phyloP scores from a whole-genome alignment of 1,140 invertebrate species.

The Micrasema minimum region DNA sequence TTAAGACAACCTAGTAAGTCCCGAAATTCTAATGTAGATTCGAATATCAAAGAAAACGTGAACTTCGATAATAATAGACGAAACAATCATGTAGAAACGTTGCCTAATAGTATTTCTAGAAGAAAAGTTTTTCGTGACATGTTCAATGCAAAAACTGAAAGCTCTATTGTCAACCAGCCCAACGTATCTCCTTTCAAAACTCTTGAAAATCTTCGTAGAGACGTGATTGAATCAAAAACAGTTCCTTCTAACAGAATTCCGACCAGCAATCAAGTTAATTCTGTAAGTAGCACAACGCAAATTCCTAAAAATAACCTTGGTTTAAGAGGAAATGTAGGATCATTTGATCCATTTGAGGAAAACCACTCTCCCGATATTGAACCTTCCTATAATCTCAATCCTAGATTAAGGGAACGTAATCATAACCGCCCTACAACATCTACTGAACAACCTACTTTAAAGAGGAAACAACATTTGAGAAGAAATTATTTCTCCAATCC shows the following conservation, averaged over 20 bases:
- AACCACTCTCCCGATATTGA: slow-evolving; percentile 24
- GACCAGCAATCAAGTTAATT: slow-evolving; percentile 34
- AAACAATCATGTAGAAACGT: slow-evolving; percentile 47
- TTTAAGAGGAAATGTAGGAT: slow-evolving; percentile 29
- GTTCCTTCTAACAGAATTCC: slow-evolving; percentile 35
- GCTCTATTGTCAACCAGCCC: slow-evolving; percentile 52
- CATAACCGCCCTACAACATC: slow-evolving; percentile 30
- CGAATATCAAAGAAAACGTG: slow-evolving; percentile 25
- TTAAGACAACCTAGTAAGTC: slow-evolving; percentile 40
- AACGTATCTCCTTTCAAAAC: slow-evolving; percentile 60
- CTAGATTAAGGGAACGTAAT: slow-evolving; percentile 9
- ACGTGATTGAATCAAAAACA: slow-evolving; percentile 37
- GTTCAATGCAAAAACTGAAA: slow-evolving; percentile 46
- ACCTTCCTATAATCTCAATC: neutral
- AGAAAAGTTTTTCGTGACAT: slow-evolving; percentile 44
- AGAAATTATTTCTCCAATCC: slow-evolving; percentile 33
- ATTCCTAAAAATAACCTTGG: slow-evolving; percentile 33
- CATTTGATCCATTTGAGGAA: slow-evolving; percentile 30
- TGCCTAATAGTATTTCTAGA: slow-evolving; percentile 46
- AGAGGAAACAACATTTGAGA: slow-evolving; percentile 20
- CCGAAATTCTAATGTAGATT: slow-evolving; percentile 9
- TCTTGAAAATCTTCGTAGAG: slow-evolving; percentile 58
- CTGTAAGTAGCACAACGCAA: slow-evolving; percentile 44
- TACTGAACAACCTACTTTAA: slow-evolving; percentile 32
- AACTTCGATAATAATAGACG: slow-evolving; percentile 37